phyloP scores from a whole-genome alignment of 1,140 invertebrate species.

The Chlorops oryzae region DNA sequence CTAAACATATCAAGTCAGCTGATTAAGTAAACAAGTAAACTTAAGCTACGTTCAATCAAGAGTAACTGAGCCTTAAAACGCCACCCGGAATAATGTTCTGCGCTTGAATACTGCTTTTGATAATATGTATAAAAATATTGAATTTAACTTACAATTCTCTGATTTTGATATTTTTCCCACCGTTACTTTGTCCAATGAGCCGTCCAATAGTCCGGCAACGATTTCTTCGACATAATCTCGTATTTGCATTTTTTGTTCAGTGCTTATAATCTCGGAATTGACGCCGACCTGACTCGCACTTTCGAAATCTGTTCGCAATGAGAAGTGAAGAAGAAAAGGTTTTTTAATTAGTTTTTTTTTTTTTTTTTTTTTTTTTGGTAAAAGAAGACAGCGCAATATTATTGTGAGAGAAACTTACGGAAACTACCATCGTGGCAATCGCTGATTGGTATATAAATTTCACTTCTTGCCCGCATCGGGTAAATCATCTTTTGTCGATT shows the following conservation, averaged over 20 bases:
- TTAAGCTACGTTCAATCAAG: too few species aligned
- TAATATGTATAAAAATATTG: neutral
- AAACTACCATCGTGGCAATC: conserved; percentile 33
- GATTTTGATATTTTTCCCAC: conserved; percentile 64
- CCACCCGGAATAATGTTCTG: too few species aligned
- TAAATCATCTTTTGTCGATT: conserved; percentile 38
- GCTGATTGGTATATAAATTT: conserved; percentile 40
- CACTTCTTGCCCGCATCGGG: conserved; percentile 40
- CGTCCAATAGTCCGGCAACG: conserved; percentile 61
- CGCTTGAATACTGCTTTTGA: neutral
- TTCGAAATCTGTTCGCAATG: conserved; percentile 31
- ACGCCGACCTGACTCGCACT: conserved; percentile 37
- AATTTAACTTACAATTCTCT: conserved; percentile 61
- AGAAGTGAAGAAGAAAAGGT: conserved; percentile 6
- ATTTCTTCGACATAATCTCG: conserved; percentile 70
- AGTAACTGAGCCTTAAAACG: too few species aligned
- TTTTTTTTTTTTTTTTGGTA: too few species aligned
- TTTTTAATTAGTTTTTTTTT: too few species aligned
- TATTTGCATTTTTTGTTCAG: conserved; percentile 51
- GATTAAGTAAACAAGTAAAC: too few species aligned
- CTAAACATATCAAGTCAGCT: too few species aligned
- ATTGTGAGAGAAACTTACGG: conserved; percentile 24
- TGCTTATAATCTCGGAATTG: conserved; percentile 25
- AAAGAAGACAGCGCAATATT: too few species aligned
- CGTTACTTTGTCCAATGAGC: conserved; percentile 61